phyloP scores from a whole-genome alignment of 2,797 vertebrate genomes.

The Clarias laeviceps region DNA sequence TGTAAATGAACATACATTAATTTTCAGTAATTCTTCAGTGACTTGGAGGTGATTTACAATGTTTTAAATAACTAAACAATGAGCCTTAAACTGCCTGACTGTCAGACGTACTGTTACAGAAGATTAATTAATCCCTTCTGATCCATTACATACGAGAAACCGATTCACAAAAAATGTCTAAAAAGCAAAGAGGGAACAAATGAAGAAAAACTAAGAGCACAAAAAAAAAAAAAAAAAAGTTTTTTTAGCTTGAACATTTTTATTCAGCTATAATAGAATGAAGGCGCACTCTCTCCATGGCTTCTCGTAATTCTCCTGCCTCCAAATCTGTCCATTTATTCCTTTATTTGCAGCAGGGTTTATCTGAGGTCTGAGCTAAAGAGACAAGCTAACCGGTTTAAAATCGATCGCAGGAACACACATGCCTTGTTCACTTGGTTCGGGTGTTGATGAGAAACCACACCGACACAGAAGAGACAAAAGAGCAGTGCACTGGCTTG shows the following conservation, averaged over 20 bases:
- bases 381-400: conserved; percentile 66
- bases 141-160: background rate
- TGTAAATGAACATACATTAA: no score
- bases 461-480: background rate
- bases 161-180: background rate
- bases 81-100: background rate
- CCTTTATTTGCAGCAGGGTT: conserved; percentile 53
- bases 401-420: conserved; percentile 65
- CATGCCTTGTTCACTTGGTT: conserved; percentile 29
- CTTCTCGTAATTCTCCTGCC: background rate
- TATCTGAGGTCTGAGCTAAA: conserved; percentile 60
- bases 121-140: background rate
- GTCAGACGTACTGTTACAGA: background rate
- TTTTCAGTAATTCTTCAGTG: no score
- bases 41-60: no score
- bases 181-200: background rate
- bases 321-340: conserved; percentile 58
- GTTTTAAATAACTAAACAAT: no score
- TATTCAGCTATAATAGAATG: background rate
- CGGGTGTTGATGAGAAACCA: conserved; percentile 13
- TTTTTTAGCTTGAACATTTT: background rate
- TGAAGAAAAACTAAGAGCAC: background rate
- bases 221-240: no score
- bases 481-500: background rate
- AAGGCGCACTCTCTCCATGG: background rate